Percentiles rank a stretch among this genome's conserved stretches.
Conservation (phyloP, 2,888 invertebrate species). For the Drosophila neotestacea region DNA sequence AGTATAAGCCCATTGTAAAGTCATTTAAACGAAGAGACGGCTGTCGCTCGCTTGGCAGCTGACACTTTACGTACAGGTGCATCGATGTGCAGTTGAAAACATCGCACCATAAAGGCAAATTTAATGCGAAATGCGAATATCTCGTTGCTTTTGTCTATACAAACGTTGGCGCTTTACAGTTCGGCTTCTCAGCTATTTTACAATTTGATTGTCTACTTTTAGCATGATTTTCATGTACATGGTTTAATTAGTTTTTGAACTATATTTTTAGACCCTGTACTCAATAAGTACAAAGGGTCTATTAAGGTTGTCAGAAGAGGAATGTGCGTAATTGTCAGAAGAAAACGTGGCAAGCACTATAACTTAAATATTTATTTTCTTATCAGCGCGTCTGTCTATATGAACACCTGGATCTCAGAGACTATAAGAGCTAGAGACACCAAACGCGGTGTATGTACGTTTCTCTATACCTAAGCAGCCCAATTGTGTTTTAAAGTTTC, state of each 20-base stretch:
- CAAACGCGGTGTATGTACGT: too few relatives aligned
- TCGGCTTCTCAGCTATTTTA: slow-evolving; percentile 13
- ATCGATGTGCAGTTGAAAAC: slow-evolving; percentile 30
- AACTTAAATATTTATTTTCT: too few relatives aligned
- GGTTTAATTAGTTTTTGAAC: slow-evolving; percentile 2
- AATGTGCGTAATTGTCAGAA: too few relatives aligned
- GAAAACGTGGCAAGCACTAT: too few relatives aligned
- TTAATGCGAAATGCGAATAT: slow-evolving; percentile 27
- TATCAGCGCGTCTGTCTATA: too few relatives aligned
- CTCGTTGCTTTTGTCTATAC: slow-evolving; percentile 10
- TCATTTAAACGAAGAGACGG: slow-evolving; percentile 31
- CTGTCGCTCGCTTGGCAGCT: slow-evolving; percentile 43
- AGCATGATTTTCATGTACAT: slow-evolving; percentile 9
- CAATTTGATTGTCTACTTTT: slow-evolving; percentile 27
- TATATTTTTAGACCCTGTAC: neutral
- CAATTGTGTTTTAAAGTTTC: too few relatives aligned
- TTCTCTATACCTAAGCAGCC: too few relatives aligned
- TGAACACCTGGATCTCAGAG: too few relatives aligned
- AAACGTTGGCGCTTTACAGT: slow-evolving; percentile 29
- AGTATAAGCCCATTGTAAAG: slow-evolving; percentile 43
- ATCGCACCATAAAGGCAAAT: slow-evolving; percentile 32
- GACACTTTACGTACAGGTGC: slow-evolving; percentile 61
- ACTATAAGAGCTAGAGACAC: too few relatives aligned
- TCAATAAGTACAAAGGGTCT: too few relatives aligned
- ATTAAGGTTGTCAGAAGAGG: too few relatives aligned